Base-by-base conservation (phyloP, 2,888 invertebrate genomes). In the Mayetiola destructor region DNA sequence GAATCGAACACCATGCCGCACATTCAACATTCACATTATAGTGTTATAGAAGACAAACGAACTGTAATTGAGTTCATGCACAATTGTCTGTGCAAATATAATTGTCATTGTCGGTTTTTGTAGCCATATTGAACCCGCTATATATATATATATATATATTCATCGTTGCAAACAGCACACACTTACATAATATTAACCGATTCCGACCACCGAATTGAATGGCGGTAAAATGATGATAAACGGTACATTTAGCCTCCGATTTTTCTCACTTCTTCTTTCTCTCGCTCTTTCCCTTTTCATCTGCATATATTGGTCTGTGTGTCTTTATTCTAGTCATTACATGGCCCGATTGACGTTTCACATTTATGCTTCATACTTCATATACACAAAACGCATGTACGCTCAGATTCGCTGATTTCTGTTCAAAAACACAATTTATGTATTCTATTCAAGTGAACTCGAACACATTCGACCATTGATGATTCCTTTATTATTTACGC, bases 171-270 rank as follows among this genome's bases (percentile, higher is more conserved):
- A 37, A 37, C n/a, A 16, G 14, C 37, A 37, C 14, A 23, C 42
- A 21, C 23, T 16, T 4, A 36, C 36, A 36, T n/a, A n/a, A n/a
- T n/a, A n/a, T n/a, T n/a, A n/a, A n/a, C n/a, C n/a, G n/a, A n/a
- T n/a, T n/a, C n/a, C n/a, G n/a, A n/a, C n/a, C n/a, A n/a, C n/a
- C n/a, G n/a, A n/a, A n/a, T n/a, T n/a, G n/a, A n/a, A n/a, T n/a
- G n/a, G 21, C 21, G 21, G 27, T 23, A 42, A 48, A 48, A 48
- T 27, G 27, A 27, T 27, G 48, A 27, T 48, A 48, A 27, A 48
- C 48, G 48, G 48, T 27, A 48, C 48, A 48, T 48, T 48, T 23
- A 48, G 48, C n/a, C n/a, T n/a, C n/a, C n/a, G n/a, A n/a, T n/a
- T 27, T 27, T 48, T 48, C 48, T 27, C 48, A 48, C 48, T 2